Evolutionary conservation across 2,888 invertebrate species (phyloP), one percentile per base, ranked within the genome.

Genomic region (Zhuqinia jingwanae): DNA sequence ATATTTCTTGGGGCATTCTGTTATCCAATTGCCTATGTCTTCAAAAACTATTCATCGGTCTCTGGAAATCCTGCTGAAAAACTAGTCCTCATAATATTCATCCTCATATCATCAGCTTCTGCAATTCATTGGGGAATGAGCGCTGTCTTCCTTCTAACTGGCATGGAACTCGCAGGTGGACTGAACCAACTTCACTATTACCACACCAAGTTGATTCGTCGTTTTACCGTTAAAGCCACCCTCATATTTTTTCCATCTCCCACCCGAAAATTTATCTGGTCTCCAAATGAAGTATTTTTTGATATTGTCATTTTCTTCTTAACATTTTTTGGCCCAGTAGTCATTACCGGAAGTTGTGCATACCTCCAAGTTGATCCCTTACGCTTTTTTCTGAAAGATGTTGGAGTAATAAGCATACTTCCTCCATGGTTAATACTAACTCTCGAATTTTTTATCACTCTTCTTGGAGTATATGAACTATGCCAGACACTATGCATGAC

Each of bases 111-210:
- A 13, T 58, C 58, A 8, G 22, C 22, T 6, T 20, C 77, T 5
- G 13, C 13, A 2, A 2, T 77, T 0, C 77, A 77, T n/a, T 77
- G 77, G 77, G 77, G 58, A 56, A 77, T 58, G 60, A 11, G 60
- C 13, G 13, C n/a, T 5, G 25, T 77, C 42, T 58, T 77, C n/a
- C 0, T 42, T 10, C 2, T 42, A 3, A 36, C 3, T 58, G 56
- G 42, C 17, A 1, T 13, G 13, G 77, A 77, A n/a, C 22, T 77
- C 25, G 42, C 77, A 1, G 20, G 20, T 6, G 77, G 77, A 5
- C 22, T 77, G 3, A 77, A 77, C 56, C 56, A 58, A 42, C 36
- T 77, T 1, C 3, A 15, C 5, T 2, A 8, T 10, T 36, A n/a
- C 42, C 50, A 77, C 20, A 8, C 1, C 58, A 8, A 17, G 8